Base-by-base conservation (phyloP, 2,797 vertebrate species). In the Tarsius wallacei region DNA sequence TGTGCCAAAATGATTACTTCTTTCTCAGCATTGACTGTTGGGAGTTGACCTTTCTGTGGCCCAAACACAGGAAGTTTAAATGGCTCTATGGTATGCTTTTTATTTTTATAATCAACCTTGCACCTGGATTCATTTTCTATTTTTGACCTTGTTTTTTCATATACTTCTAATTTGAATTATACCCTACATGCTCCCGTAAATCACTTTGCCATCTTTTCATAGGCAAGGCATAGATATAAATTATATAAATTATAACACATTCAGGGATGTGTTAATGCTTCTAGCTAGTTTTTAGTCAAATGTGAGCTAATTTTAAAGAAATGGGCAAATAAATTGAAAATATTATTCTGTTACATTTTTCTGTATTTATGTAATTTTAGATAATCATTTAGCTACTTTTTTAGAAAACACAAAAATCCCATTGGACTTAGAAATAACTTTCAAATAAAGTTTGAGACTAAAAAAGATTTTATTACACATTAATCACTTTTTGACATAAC, bases 351-450 rank as follows among this genome's bases (percentile, higher is more conserved):
- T 90, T 92, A 74, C 21, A 55, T 47, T 90, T 92, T 91, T 95
- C 77, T 83, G 16, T 82, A 61, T 76, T 96, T 82, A 94, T 33
- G 28, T 80, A 74, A 94, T 94, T 93, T 88, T 68, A 82, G 42
- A 42, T 42, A 94, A 89, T 74, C 77, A 81, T 61, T 42, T 77
- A 87, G 16, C 53, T 84, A 68, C 51, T 85, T 82, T 95, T 74
- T 16, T 5, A 36, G 81, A 93, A 94, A 55, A 73, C 5, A 16
- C 53, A 57, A 96, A 97, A 96, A 59, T 73, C 36, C 36, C 64
- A 86, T 51, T 59, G 49, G 33, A 33, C 51, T 83, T 94, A 85
- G 51, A 91, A 93, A 76, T 97, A 91, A n/a, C 55, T 93, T 97
- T 93, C 49, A 93, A 78, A 78, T 81, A 95, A 85, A 90, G 36